Evolutionary conservation across 2,888 invertebrate species (phyloP).

Genomic region (Empis stercorea): DNA sequence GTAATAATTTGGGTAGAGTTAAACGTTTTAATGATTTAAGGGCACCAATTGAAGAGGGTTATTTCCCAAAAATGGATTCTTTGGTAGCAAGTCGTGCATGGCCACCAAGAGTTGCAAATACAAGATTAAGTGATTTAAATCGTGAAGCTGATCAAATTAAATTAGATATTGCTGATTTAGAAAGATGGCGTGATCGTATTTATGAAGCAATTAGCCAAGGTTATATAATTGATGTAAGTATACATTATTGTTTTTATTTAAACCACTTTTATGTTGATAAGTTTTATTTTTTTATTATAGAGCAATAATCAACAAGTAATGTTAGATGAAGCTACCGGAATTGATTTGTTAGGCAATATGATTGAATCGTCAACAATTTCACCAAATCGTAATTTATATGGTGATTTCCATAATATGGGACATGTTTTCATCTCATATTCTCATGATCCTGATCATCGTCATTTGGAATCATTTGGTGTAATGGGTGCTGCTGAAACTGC

Average conservation of each 20-base stretch:
- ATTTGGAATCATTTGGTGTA: conserved; percentile 57
- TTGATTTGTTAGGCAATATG: conserved; percentile 62
- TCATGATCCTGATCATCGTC: conserved; percentile 59
- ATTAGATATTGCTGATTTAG: conserved; percentile 51
- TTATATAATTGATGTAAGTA: conserved; percentile 32
- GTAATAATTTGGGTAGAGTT: conserved; percentile 49
- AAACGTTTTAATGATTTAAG: conserved; percentile 47
- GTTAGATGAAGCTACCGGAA: conserved; percentile 52
- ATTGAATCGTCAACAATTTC: conserved; percentile 56
- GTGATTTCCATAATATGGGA: conserved; percentile 66
- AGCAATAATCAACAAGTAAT: conserved; percentile 20
- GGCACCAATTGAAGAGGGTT: conserved; percentile 55
- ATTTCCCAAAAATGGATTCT: conserved; percentile 69
- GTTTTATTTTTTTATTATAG: background rate
- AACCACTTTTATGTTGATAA: too few relatives aligned
- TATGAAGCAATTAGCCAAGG: conserved; percentile 51
- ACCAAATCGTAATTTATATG: conserved; percentile 53
- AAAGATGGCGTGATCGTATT: conserved; percentile 58
- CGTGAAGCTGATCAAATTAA: conserved; percentile 50
- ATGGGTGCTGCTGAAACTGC: conserved; percentile 70
- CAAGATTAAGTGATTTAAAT: conserved; percentile 44
- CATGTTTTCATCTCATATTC: conserved; percentile 60
- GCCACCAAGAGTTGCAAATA: conserved; percentile 49
- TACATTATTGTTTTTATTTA: background rate
- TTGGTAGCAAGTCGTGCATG: conserved; percentile 55